A percentile compares a stretch with the other conserved stretches of the same genome.
phyloP scores from a whole-genome alignment of 2,888 invertebrate species.

The Xylocampa areola region DNA sequence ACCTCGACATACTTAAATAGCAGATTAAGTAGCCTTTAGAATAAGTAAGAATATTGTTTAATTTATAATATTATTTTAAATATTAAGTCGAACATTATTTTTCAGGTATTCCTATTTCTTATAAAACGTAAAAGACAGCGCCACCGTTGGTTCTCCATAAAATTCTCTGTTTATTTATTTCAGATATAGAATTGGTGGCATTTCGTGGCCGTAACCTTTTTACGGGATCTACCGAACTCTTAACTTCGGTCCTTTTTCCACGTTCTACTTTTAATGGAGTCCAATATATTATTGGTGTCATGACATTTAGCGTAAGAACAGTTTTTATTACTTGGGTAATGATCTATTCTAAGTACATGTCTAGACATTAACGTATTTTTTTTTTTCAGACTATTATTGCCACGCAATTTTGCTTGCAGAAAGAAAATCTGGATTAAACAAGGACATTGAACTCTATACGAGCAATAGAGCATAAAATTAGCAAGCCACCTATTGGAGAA shows the following conservation, averaged over 20 bases:
- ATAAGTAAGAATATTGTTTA: too few relatives aligned
- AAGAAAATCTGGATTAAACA: too few relatives aligned
- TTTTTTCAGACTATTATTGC: background rate
- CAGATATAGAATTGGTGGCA: conserved; percentile 60
- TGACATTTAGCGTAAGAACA: conserved; percentile 17
- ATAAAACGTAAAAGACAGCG: conserved; percentile 7
- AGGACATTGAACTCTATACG: too few relatives aligned
- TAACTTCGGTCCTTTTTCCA: conserved; percentile 59
- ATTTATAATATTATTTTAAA: conserved; percentile 17
- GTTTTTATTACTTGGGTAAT: conserved; percentile 38
- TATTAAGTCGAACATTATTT: background rate
- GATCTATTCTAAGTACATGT: conserved; percentile 15
- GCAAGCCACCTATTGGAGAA: too few relatives aligned
- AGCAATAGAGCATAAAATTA: too few relatives aligned
- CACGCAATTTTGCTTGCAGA: background rate
- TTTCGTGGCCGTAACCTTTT: conserved; percentile 61
- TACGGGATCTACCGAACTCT: conserved; percentile 61
- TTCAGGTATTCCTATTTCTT: conserved; percentile 19
- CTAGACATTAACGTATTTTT: conserved; percentile 8
- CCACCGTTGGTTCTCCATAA: conserved; percentile 39
- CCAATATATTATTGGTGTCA: conserved; percentile 41
- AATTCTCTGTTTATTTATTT: conserved; percentile 65
- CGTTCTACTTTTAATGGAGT: conserved; percentile 47
- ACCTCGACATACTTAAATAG: too few relatives aligned
- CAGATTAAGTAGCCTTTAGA: too few relatives aligned